These are phyloP conservation scores for Athene noctua DNA, from an alignment of 2,113 vertebrate species.

Conservation along the genomic window DNA sequence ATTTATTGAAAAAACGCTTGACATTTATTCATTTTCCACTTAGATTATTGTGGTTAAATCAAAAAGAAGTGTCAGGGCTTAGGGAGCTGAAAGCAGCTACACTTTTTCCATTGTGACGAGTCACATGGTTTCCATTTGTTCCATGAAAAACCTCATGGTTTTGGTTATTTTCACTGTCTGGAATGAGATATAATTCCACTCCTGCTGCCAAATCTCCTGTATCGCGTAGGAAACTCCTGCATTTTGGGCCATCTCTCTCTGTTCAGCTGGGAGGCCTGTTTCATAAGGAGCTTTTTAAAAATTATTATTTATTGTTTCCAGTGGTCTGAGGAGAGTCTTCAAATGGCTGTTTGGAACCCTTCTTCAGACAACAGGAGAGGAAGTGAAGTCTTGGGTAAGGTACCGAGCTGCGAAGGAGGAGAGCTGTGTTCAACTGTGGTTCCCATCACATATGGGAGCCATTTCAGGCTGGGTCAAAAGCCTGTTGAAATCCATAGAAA, in stretches of 20 bases:
- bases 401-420: fast-evolving
- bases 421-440: fast-evolving
- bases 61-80: constrained; percentile 56
- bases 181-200: constrained; percentile 48
- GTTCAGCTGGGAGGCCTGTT: neutral
- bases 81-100: constrained; percentile 45
- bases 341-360: neutral
- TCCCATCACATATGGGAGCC: neutral
- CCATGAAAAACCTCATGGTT: constrained; percentile 49
- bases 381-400: neutral
- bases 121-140: constrained; percentile 70
- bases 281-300: neutral
- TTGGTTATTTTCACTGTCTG: constrained; percentile 64
- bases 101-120: constrained; percentile 56
- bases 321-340: neutral
- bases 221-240: neutral
- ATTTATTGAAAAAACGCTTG: constrained; percentile 40
- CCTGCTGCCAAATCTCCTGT: constrained; percentile 39
- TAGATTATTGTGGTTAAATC: constrained; percentile 66
- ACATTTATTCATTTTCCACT: constrained; percentile 66
- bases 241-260: neutral
- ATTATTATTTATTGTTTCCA: constrained; percentile 7
- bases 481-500: neutral
- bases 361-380: neutral
- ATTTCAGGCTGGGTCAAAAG: neutral